Base-by-base conservation (phyloP, 2,797 vertebrate species). In the Urophycis tenuis region DNA sequence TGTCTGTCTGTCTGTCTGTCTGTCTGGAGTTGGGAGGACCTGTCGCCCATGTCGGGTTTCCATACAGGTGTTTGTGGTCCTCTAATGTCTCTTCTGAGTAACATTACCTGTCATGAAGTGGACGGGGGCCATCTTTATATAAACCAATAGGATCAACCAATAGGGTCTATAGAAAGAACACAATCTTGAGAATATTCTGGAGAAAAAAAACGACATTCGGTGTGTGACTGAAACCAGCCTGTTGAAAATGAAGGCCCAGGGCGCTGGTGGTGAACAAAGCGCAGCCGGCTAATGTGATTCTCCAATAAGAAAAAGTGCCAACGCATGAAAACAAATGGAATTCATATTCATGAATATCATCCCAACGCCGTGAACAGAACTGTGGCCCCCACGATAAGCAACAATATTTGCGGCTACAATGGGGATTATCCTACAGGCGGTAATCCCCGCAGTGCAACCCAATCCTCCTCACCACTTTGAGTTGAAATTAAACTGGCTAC, bases 401-500 rank as follows among this genome's bases (percentile, higher is more conserved):
- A 76, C 74, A 85, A 76, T 83, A 80, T 77, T 82, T n/a, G 73
- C 49, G n/a, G 49, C 80, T 70, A 90, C 81, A 87, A 88, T 84
- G 72, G 69, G 78, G 88, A 78, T 87, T 86, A 67, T 80, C 80
- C 74, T 79, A 79, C 83, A 80, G 84, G 79, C 67, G 73, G 64
- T 74, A 19, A 74, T 88, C 85, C 84, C 86, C 5, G 36, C 0
- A 64, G 87, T 73, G 76, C 74, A 79, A 88, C 77, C 83, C 80
- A 82, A 86, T 90, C 83, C 85, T 89, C 88, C 85, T 85, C 85
- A 83, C 81, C 87, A 82, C 84, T 89, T 89, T 87, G 84, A 89
- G 85, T 86, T 88, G 78, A 91, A 91, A 92, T 89, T 87, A 91
- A 93, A 91, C 89, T 88, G 83, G 85, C 91, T 90, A 90, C 74